Conservation (phyloP, 1,140 invertebrate genomes). For the Cydia pomonella region DNA sequence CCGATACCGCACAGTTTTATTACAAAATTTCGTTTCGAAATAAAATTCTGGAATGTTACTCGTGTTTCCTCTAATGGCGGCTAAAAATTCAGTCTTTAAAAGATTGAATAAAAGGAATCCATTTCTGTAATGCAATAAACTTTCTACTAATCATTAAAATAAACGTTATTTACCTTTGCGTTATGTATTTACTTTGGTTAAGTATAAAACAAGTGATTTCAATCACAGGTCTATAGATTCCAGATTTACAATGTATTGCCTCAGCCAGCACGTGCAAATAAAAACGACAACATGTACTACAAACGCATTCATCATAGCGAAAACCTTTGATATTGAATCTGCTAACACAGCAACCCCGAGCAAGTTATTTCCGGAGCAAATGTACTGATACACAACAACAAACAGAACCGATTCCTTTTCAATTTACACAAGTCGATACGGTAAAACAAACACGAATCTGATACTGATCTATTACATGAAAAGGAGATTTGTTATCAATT, state of each 20-base stretch:
- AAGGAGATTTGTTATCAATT: background rate
- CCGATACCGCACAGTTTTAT: constrained; percentile 30
- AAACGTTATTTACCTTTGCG: background rate
- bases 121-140: background rate
- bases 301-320: background rate
- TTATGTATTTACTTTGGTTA: background rate
- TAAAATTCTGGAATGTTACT: constrained; percentile 20
- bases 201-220: background rate
- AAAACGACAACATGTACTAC: background rate
- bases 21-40: constrained; percentile 24
- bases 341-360: constrained; percentile 51
- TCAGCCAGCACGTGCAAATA: background rate
- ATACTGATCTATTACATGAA: background rate
- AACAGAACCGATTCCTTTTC: constrained; percentile 29
- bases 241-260: background rate
- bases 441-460: constrained; percentile 17
- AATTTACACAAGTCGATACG: constrained; percentile 20
- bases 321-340: constrained; percentile 48
- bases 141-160: background rate
- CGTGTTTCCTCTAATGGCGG: constrained; percentile 20
- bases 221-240: background rate
- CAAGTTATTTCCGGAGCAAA: constrained; percentile 62
- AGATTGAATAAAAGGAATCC: background rate
- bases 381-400: constrained; percentile 53
- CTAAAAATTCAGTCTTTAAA: background rate